Base-by-base conservation (phyloP, 1,140 invertebrate genomes). In the Drosophila ogumai region DNA sequence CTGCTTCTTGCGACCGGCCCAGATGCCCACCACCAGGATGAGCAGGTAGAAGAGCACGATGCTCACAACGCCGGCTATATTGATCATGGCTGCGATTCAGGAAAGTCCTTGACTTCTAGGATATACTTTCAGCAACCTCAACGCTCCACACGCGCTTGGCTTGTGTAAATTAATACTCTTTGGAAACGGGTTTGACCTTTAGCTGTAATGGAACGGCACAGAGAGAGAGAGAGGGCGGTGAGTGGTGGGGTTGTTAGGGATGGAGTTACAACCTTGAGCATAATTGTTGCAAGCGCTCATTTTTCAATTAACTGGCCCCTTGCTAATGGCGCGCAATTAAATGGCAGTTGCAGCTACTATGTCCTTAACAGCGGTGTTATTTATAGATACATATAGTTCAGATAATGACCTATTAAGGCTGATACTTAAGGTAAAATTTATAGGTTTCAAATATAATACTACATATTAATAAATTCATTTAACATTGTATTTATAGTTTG, bases 1-100 rank as follows among this genome's bases (percentile, higher is more conserved):
- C 66, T 96, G 95, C 93, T 98, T 98, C 93, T 99, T 99, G 79
- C 97, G 94, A 22, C 96, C 98, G 6, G 98, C 98, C 98, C 98
- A 99, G 91, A 99, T 98, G 81, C 98, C 98, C 69, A 99, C 98
- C 10, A 94, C 95, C 72, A 99, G 93, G 87, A 99, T 99, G 22
- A 99, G 93, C 58, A 98, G 92, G 94, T 99, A 99, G 93, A 99
- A 99, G 67, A 99, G 93, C 69, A 98, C 94, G 88, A 99, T 98
- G 47, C 98, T 98, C 60, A 98, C 94, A 54, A 99, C 94, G 47
- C 98, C 98, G 36, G 96, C 96, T 58, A 98, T 94, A 94, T 99
- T 98, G 88, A 99, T 96, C 96, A 97, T 97, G 91, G 94, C 96
- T 34, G 22, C 15, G 7, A n/a, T 17, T 52, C 17, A 17, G 38